Evolutionary conservation across 2,888 invertebrate species (phyloP), one percentile per base, ranked within the genome.

Genomic region (Leptogaster cylindrica): DNA sequence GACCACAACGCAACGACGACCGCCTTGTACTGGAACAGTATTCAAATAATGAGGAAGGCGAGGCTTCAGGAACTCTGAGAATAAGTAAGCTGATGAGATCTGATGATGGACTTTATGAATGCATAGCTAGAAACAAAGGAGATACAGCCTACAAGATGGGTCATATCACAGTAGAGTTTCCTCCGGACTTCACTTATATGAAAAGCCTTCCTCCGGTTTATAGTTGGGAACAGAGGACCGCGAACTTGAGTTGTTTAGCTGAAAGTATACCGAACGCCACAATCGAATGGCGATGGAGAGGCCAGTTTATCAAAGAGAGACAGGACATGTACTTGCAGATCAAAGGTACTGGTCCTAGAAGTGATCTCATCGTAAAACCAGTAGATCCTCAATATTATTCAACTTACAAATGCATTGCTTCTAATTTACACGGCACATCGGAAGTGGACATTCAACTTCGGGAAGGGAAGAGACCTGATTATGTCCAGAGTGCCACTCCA

Each of bases 201-300:
- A 85, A 84, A 81, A 86, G 88, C 31, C 83, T 87, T 36, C 87
- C 89, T 2, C 91, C 92, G 0, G 86, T 89, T 0, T 94, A 91
- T 87, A 90, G 90, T 28, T 95, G 95, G 95, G 88, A 90, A 52
- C 85, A 87, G 39, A 86, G 86, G 73, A 88, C 89, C 1, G 92
- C 90, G 1, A 95, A 95, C 79, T 83, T 95, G 4, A 92, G 91
- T 68, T 95, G 95, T 77, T 84, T 92, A 48, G 93, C 94, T n/a
- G 91, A 93, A 79, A 87, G 88, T 76, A 86, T 95, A 74, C 95
- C 95, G 2, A 95, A 95, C 78, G 95, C 95, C 0, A 95, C 95
- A 5, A 93, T 95, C 73, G 87, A 88, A 76, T 95, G 95, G 95
- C 87, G 86, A 79, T 86, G 83, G 79, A 86, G 84, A 68, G 85